A percentile compares a stretch with the other conserved stretches of the same genome.
These are phyloP conservation scores for Acropora yongei DNA, from an alignment of 64 coral and sea anemone species.

Conservation along the genomic window DNA sequence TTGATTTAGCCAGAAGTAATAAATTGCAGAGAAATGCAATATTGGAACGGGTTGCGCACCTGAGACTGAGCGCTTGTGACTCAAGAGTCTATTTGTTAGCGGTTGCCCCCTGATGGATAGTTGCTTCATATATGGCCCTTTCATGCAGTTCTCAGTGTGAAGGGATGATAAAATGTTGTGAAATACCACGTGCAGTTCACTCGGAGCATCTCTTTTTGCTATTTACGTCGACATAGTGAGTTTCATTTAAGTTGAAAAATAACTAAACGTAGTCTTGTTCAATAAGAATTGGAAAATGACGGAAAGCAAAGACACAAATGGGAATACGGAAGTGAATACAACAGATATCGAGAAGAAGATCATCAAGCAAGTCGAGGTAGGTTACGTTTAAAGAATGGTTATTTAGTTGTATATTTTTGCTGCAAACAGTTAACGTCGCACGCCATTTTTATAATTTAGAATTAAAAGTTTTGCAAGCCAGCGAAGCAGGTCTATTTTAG, in stretches of 20 bases:
- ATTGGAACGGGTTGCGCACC: too few species aligned
- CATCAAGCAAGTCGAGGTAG: constrained; percentile 92
- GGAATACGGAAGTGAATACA: not conserved
- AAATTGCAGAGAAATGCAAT: too few species aligned
- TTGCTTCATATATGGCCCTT: too few species aligned
- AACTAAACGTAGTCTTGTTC: not conserved
- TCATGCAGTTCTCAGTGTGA: not conserved
- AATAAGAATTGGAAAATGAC: constrained; percentile 34
- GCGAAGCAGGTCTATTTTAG: too few species aligned
- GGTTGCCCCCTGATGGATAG: not conserved
- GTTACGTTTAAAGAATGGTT: not conserved
- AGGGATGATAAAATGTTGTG: constrained; percentile 31
- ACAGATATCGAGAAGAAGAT: constrained; percentile 78
- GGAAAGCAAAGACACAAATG: constrained; percentile 35
- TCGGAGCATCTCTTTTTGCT: not conserved
- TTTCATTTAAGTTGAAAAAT: not conserved
- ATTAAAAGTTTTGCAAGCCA: too few species aligned
- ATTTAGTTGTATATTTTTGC: too few species aligned
- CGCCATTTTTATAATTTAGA: too few species aligned
- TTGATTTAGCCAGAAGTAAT: too few species aligned
- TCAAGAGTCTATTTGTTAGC: not conserved
- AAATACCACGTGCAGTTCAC: constrained; percentile 37
- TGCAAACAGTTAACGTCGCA: not conserved
- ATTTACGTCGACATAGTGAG: not conserved
- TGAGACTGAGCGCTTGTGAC: too few species aligned